Base-by-base conservation (phyloP, 2,888 invertebrate species). In the Lepidochrysops patricia region DNA sequence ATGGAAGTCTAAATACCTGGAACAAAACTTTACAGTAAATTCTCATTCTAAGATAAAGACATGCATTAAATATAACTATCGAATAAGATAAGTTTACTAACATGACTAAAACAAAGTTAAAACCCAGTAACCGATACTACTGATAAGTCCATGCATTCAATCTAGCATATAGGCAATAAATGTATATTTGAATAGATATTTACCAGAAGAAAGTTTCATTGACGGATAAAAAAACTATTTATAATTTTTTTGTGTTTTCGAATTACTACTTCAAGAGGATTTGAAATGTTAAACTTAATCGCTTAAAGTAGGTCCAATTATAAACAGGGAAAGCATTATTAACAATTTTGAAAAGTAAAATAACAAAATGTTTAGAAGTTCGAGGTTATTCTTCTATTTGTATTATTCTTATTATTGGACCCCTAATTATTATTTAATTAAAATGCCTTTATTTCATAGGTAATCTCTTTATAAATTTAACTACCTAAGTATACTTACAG, bases 401-500 rank as follows among this genome's bases (percentile, higher is more conserved):
- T 59, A 54, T 34, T 58, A 25, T 19, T 59, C 59, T 15, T 59
- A 37, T 66, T 60, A 64, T 84, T 88, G 88, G 89, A 87, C 88
- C 89, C 84, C 85, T 85, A 81, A 54, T 59, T 59, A 50, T 82
- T 78, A 80, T 83, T 83, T 76, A 82, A 82, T 82, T 79, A 84
- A 86, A 85, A 86, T 87, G 85, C 84, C 78, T 82, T 82, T 79
- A 80, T 80, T 83, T 84, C 79, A 84, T 85, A 87, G 84, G 81
- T 84, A 80, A 83, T 80, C 77, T 84, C 77, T 80, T 85, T 83
- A 84, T 86, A 88, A 85, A 60, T 75, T 84, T 86, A 76, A 80
- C 88, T 89, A 89, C 79, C 85, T 88, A 88, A 80, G 79, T 81
- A 80, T 78, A 79, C 69, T 78, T 71, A 79, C 79, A 77, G 78